Base-by-base conservation (phyloP, 1,140 invertebrate genomes). In the Scaptomyza montana region DNA sequence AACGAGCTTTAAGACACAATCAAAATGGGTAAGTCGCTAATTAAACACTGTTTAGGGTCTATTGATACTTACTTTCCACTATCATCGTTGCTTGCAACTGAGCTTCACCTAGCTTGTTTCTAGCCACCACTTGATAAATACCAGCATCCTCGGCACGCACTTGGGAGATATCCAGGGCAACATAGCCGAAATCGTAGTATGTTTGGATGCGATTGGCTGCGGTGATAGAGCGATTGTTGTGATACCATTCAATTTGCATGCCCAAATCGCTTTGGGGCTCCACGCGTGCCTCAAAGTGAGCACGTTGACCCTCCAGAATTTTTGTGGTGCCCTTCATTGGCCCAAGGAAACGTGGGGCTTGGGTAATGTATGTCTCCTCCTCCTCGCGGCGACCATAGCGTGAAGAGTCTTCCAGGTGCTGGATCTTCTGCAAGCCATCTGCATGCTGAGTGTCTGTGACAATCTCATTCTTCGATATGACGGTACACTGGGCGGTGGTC, bases 171-270 rank as follows among this genome's bases (percentile, higher is more conserved):
- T 99, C 98, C 68, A 99, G 94, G 47, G 97, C 96, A 6, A 99
- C 97, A 85, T 98, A 98, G 63, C 98, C 98, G 93, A 99, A 99
- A 92, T 99, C 98, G 81, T 98, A 96, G 91, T 98, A 97, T 6
- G 96, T 98, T 91, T 98, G 96, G 78, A 97, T 97, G 80, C 97
- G 94, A 89, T 96, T 97, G 25, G 97, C 97, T 50, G 95, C 94
- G 77, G 95, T 96, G 55, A 97, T 95, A 53, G 96, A 93, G 90
- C 96, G 96, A 8, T 97, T 97, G 92, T 98, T 98, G 81, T 97
- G 96, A 81, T 97, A 98, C 97, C 97, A 98, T 92, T 98, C 97
- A 66, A 97, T 95, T 62, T 94, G 94, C 95, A 99, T 95, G 1
- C 95, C 96, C 3, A 97, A 93, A 92, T 99, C 98, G 89, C 95